Conservation (phyloP, 2,888 invertebrate species). For the Andrena bucephala region DNA sequence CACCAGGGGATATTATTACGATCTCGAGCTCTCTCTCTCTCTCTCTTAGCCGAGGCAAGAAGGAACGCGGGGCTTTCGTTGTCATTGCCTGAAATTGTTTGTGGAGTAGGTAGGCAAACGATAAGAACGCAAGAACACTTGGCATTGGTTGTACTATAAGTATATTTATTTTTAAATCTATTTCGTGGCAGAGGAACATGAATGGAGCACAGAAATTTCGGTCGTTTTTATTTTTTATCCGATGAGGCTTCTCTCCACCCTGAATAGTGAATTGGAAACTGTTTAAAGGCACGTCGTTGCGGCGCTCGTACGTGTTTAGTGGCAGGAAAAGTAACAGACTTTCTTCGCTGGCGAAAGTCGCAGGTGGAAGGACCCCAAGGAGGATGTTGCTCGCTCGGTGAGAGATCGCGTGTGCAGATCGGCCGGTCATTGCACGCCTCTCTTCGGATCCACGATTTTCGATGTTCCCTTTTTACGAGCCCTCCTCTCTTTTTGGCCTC, state of each 20-base stretch:
- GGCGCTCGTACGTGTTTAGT: background rate
- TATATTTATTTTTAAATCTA: too few relatives aligned
- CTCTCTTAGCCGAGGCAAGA: background rate
- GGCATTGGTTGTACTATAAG: too few relatives aligned
- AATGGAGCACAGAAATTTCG: too few relatives aligned
- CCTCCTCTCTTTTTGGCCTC: conserved; percentile 69
- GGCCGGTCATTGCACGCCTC: conserved; percentile 79
- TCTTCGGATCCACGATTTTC: conserved; percentile 77
- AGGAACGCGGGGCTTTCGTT: background rate
- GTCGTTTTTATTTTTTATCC: too few relatives aligned
- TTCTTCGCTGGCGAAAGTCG: conserved; percentile 34
- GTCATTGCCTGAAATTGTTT: background rate
- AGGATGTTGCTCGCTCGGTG: conserved; percentile 46
- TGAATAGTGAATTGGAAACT: too few relatives aligned
- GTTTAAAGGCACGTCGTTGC: background rate
- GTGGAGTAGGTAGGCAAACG: too few relatives aligned
- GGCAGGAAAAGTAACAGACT: conserved; percentile 6
- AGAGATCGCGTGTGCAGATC: conserved; percentile 74
- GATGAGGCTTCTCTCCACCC: too few relatives aligned
- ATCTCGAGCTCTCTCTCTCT: background rate
- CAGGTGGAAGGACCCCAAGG: conserved; percentile 20
- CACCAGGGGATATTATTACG: background rate
- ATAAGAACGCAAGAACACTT: too few relatives aligned
- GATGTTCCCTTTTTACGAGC: conserved; percentile 62
- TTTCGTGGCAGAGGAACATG: too few relatives aligned